A percentile compares a stretch with the other conserved stretches of the same genome.
Conservation (phyloP, 2,113 vertebrate species). For the Eolophus roseicapilla region DNA sequence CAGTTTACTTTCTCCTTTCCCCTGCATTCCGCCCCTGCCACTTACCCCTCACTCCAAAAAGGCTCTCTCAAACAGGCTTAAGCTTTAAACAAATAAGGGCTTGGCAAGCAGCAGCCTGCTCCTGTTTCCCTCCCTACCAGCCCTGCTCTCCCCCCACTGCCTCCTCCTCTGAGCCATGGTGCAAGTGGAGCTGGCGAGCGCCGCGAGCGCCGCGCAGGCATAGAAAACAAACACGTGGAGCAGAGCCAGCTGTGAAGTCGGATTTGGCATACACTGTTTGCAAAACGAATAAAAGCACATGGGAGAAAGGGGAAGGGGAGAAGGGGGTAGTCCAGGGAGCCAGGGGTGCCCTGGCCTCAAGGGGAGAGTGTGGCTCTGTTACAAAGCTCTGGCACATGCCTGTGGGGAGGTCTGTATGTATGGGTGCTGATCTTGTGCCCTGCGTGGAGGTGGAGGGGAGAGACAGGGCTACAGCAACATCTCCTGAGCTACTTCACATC, state of each 20-base stretch:
- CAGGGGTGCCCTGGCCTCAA: background rate
- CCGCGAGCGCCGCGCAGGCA: slow-evolving; percentile 33
- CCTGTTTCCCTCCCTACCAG: slow-evolving; percentile 24
- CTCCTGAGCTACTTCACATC: background rate
- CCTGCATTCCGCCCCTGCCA: slow-evolving; percentile 37
- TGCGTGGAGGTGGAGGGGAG: fast-evolving
- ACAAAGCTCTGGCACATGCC: background rate
- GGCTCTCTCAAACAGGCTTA: slow-evolving; percentile 66
- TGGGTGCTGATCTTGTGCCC: background rate
- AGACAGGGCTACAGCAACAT: background rate
- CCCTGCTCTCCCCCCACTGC: background rate
- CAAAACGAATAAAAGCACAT: slow-evolving; percentile 35
- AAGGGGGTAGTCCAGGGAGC: background rate
- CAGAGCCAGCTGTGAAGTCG: slow-evolving; percentile 61
- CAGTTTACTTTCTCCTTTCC: slow-evolving; percentile 58
- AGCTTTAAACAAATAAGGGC: slow-evolving; percentile 76
- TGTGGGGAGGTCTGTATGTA: fast-evolving
- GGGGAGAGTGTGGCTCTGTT: background rate
- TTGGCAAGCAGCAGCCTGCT: slow-evolving; percentile 65
- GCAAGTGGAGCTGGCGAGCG: slow-evolving; percentile 36
- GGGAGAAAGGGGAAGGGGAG: background rate
- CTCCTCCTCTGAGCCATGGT: slow-evolving; percentile 9
- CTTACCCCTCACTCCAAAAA: slow-evolving; percentile 71
- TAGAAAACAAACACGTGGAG: slow-evolving; percentile 73
- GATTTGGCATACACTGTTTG: slow-evolving; percentile 53